phyloP scores from a whole-genome alignment of 2,888 invertebrate genomes.

The Agapetus fuscipes region DNA sequence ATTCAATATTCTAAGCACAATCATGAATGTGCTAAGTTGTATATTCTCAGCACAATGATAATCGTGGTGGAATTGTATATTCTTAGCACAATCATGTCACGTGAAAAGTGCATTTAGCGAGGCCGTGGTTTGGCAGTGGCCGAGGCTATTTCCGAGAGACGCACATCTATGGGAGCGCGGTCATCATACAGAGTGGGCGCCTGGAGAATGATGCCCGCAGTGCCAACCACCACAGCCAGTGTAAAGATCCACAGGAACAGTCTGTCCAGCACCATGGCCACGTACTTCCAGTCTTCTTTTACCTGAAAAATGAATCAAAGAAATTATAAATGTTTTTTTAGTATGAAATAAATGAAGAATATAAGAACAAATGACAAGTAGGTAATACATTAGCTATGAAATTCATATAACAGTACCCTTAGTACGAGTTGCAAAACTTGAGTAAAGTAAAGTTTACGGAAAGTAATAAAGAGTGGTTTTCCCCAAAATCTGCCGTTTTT shows the following conservation, averaged over 20 bases:
- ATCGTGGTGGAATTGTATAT: too few relatives aligned
- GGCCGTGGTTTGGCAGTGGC: slow-evolving; percentile 73
- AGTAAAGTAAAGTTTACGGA: too few relatives aligned
- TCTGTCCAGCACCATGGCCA: slow-evolving; percentile 95
- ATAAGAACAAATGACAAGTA: neutral
- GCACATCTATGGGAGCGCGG: slow-evolving; percentile 78
- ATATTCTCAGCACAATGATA: too few relatives aligned
- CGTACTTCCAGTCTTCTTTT: slow-evolving; percentile 98
- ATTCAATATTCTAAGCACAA: too few relatives aligned
- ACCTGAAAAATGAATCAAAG: slow-evolving; percentile 45
- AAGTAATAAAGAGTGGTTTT: too few relatives aligned
- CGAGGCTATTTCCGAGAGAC: slow-evolving; percentile 81
- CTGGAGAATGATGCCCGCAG: slow-evolving; percentile 88
- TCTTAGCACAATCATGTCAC: too few relatives aligned
- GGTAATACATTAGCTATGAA: too few relatives aligned
- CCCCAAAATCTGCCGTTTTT: too few relatives aligned
- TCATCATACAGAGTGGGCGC: slow-evolving; percentile 92
- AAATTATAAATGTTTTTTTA: neutral
- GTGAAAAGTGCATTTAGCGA: too few relatives aligned
- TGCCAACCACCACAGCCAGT: slow-evolving; percentile 87
- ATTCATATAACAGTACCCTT: too few relatives aligned
- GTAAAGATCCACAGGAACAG: slow-evolving; percentile 97
- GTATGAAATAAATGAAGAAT: neutral
- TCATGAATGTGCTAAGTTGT: too few relatives aligned
- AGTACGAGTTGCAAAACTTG: too few relatives aligned